phyloP scores from a whole-genome alignment of 2,888 invertebrate species.

The Brenthis hecate region DNA sequence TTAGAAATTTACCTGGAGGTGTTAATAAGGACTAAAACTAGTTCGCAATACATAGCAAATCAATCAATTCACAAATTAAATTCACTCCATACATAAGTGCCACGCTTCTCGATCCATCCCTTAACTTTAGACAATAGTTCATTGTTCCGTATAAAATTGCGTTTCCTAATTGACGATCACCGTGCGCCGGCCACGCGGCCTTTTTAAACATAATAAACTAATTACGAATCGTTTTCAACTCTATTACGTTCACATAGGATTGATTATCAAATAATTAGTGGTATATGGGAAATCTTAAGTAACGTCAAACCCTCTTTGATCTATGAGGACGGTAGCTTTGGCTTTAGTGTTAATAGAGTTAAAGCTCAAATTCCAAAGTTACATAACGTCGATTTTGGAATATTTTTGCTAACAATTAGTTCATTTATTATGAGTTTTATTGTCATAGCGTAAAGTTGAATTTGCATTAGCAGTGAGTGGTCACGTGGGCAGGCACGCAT shows the following conservation, averaged over 20 bases:
- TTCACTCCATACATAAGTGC: constrained; percentile 36
- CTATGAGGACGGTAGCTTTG: constrained; percentile 25
- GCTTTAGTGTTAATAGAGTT: constrained; percentile 23
- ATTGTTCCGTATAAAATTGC: constrained; percentile 69
- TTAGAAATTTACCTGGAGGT: too few species aligned
- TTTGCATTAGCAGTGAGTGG: constrained; percentile 26
- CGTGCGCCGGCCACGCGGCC: constrained; percentile 75
- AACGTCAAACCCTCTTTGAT: constrained; percentile 41
- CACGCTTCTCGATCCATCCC: constrained; percentile 54
- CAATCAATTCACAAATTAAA: constrained; percentile 24
- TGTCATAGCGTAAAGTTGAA: constrained; percentile 37
- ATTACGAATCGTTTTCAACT: constrained; percentile 33
- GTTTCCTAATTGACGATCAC: constrained; percentile 75
- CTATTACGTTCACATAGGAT: constrained; percentile 34
- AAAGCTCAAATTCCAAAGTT: constrained; percentile 38
- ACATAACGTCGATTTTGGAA: background rate
- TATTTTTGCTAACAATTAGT: constrained; percentile 3
- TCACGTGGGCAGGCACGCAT: constrained; percentile 32
- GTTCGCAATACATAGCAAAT: constrained; percentile 6
- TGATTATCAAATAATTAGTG: constrained; percentile 14
- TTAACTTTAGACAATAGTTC: constrained; percentile 50
- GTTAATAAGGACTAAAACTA: background rate
- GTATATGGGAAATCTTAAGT: constrained; percentile 20
- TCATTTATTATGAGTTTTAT: constrained; percentile 34
- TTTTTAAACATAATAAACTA: constrained; percentile 49